Percentiles rank a stretch among this genome's conserved stretches.
Evolutionary conservation across 2,113 vertebrate species (phyloP).

Genomic region (Setophaga kirtlandii): DNA sequence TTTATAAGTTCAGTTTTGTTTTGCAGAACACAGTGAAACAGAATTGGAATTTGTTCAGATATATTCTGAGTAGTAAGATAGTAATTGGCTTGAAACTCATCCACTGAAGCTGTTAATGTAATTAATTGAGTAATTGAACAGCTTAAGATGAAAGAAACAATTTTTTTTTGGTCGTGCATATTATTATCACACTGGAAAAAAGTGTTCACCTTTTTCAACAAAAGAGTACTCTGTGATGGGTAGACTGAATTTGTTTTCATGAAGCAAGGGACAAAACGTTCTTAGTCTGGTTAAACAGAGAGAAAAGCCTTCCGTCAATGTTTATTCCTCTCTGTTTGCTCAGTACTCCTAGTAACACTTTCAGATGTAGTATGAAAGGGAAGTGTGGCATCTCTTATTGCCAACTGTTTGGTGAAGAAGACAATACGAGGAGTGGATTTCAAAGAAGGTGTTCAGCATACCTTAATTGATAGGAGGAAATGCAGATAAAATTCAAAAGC

Average conservation of each 20-base stretch:
- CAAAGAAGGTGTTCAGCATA: background rate
- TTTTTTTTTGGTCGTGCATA: background rate
- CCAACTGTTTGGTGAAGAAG: background rate
- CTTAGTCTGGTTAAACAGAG: background rate
- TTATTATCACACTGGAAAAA: background rate
- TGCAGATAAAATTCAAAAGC: background rate
- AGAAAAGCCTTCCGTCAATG: background rate
- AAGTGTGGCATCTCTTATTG: background rate
- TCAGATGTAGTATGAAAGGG: background rate
- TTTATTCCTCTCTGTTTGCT: conserved; percentile 15
- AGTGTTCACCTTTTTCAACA: background rate
- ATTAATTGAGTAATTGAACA: background rate
- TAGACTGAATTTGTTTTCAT: background rate
- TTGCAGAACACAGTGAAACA: background rate
- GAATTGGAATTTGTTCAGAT: background rate
- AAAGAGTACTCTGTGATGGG: background rate
- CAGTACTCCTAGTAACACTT: background rate
- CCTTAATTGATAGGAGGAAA: background rate
- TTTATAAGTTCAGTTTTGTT: background rate
- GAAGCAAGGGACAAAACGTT: background rate
- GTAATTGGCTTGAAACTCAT: background rate
- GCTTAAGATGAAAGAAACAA: background rate
- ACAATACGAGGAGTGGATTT: background rate
- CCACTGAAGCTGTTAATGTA: background rate
- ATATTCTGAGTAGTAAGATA: background rate